Evolutionary conservation across 1,140 invertebrate genomes (phyloP).

Genomic region (Hylyphantes graminicola): DNA sequence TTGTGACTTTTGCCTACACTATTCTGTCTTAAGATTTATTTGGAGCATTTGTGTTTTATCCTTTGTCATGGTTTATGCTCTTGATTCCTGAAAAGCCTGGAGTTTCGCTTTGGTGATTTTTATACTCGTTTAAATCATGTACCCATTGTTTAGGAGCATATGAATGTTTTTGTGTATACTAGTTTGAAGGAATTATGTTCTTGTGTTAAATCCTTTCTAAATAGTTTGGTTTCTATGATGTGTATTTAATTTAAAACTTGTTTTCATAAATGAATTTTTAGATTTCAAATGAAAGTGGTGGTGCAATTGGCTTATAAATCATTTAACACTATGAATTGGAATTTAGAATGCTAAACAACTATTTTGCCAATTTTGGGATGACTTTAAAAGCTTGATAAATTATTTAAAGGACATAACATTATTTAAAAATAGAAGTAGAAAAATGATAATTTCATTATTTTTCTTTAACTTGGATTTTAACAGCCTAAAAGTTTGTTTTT

Average conservation of each 20-base stretch:
- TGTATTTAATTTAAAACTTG: too few relatives aligned
- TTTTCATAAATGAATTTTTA: too few relatives aligned
- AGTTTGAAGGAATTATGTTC: background rate
- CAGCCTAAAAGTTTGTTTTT: background rate
- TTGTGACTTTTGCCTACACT: background rate
- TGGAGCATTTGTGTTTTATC: background rate
- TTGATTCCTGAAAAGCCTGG: too few relatives aligned
- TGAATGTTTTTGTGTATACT: background rate
- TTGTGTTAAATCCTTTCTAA: background rate
- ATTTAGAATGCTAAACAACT: too few relatives aligned
- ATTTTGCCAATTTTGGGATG: background rate
- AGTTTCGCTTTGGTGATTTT: conserved; percentile 4
- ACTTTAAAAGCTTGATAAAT: background rate
- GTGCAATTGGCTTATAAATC: too few relatives aligned
- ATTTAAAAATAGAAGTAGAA: background rate
- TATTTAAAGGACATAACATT: background rate
- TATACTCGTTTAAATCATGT: background rate
- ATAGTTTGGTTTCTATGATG: background rate
- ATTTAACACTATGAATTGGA: too few relatives aligned
- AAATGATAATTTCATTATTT: background rate
- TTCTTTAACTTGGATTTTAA: background rate
- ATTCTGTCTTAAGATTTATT: background rate
- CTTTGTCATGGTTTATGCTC: conserved; percentile 1
- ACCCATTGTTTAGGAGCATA: background rate
- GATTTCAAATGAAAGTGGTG: too few relatives aligned